Base-by-base conservation (phyloP, 2,888 invertebrate species). In the Bugula neritina region DNA sequence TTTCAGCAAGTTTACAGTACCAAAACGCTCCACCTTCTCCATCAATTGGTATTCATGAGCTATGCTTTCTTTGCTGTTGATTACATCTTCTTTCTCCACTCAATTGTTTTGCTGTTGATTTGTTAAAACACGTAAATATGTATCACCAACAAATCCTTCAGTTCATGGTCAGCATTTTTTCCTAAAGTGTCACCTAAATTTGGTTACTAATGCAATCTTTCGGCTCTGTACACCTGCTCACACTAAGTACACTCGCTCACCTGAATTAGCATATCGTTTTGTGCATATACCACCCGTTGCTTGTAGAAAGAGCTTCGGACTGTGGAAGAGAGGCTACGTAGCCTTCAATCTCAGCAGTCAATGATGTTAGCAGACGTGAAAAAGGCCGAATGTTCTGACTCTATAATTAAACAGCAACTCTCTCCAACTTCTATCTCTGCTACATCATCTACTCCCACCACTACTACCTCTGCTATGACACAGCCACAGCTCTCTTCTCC, bases 291-390 rank as follows among this genome's bases (percentile, higher is more conserved):
- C n/a, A n/a, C n/a, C 43, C 43, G 5, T 43, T 17, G 10, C 43
- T 63, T 63, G 31, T 31, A 63, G 63, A 63, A 63, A 27, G 63
- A 63, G 63, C 63, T 63, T 2, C 63, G 63, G 1, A 34, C 63
- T 29, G 31, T 63, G 31, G 63, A 63, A 31, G 63, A 63, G 63
- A 2, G 63, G n/a, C 34, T 63, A 3, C 63, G 63, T 27, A 63
- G 63, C 31, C 63, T 63, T 2, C 27, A 63, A 13, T 63, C 63
- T 31, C 63, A 63, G 34, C 63, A 31, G 3, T 13, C 63, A 13
- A 63, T 63, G 63, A 63, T 63, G 63, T 63, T 63, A 34, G 63
- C 21, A 31, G 63, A 63, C n/a, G 63, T 63, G 31, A 63, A 63
- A n/a, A 27, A 63, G 34, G 63, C 63, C 5, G 17, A 63, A 31